These are phyloP conservation scores for Macroramphosus scolopax DNA, from an alignment of 2,797 vertebrate genomes.

Conservation along the genomic window DNA sequence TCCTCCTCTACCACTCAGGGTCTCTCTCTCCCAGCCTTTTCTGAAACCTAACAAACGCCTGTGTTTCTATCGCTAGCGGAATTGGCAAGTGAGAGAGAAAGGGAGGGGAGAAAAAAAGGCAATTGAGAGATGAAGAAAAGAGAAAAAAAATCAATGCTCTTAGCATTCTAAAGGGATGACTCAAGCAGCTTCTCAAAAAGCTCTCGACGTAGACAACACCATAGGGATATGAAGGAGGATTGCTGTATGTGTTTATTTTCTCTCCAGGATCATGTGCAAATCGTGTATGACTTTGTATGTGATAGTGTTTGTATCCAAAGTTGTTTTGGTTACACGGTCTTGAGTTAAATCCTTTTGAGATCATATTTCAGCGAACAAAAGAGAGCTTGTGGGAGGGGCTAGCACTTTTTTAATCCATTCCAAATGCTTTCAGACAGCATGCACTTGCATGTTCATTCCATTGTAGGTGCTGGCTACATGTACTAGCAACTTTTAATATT, in stretches of 20 bases:
- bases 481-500: too few relatives aligned
- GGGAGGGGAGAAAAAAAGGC: conserved; percentile 30
- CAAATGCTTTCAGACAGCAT: conserved; percentile 9
- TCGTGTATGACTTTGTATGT: conserved; percentile 4
- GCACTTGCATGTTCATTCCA: conserved; percentile 9
- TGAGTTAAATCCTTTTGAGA: conserved; percentile 18
- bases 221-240: conserved; percentile 29
- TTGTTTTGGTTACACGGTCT: conserved; percentile 5
- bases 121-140: conserved; percentile 28
- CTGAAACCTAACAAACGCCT: conserved; percentile 52
- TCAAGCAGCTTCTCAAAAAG: conserved; percentile 61
- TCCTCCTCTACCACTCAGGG: conserved; percentile 28
- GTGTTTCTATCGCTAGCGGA: conserved; percentile 44
- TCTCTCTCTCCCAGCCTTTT: conserved; percentile 28
- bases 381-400: too few relatives aligned
- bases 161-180: conserved; percentile 78
- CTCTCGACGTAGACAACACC: conserved; percentile 41
- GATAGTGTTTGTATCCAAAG: conserved; percentile 14
- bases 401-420: conserved; percentile 27
- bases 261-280: conserved; percentile 23
- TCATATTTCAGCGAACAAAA: conserved; percentile 18
- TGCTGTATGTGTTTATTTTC: conserved; percentile 27
- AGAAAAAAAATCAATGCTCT: conserved; percentile 56
- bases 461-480: conserved; percentile 6
- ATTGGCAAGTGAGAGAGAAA: conserved; percentile 39